Evolutionary conservation across 1,140 invertebrate genomes (phyloP).

Genomic region (Bombus breviceps): DNA sequence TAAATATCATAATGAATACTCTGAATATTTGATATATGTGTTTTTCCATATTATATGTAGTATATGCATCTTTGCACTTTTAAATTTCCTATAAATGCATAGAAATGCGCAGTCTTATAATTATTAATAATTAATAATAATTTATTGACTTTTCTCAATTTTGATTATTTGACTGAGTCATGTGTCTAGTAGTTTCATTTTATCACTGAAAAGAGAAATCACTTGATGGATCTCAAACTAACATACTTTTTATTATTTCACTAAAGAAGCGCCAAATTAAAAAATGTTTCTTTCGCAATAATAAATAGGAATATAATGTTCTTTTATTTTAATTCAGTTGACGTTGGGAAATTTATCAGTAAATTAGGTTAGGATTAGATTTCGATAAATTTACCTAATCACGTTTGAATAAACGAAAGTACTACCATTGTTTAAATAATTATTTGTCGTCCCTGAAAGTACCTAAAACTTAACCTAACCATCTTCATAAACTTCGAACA

Average conservation of each 20-base stretch:
- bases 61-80: too few species aligned
- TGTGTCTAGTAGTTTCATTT: not conserved
- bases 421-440: not conserved
- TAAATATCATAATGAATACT: too few species aligned
- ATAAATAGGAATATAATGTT: not conserved
- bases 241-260: not conserved
- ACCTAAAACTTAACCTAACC: not conserved
- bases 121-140: too few species aligned
- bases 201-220: not conserved
- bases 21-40: too few species aligned
- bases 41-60: too few species aligned
- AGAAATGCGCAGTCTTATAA: too few species aligned
- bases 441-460: not conserved
- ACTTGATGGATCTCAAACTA: too few species aligned
- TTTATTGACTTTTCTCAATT: not conserved
- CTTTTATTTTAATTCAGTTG: not conserved
- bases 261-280: not conserved
- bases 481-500: not conserved
- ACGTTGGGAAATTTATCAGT: not conserved
- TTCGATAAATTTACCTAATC: not conserved
- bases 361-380: not conserved
- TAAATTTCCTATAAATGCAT: too few species aligned
- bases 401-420: not conserved
- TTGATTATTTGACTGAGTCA: not conserved
- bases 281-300: not conserved